phyloP scores from a whole-genome alignment of 2,797 vertebrate genomes.

The Fundulus diaphanus region DNA sequence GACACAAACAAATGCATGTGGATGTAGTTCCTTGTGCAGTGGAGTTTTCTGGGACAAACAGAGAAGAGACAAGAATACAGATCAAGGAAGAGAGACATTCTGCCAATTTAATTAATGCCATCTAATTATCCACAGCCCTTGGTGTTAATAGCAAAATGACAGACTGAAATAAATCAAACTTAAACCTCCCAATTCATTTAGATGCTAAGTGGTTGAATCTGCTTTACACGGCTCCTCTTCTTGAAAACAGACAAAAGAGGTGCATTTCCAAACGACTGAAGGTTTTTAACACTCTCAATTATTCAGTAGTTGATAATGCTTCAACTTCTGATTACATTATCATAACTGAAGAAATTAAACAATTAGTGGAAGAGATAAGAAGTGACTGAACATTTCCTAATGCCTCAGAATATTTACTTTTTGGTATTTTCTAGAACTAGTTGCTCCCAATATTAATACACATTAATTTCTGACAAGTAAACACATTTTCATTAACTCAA shows the following conservation, averaged over 20 bases:
- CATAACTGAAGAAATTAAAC: constrained; percentile 17
- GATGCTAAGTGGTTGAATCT: constrained; percentile 20
- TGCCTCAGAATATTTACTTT: neutral
- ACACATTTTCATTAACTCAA: constrained; percentile 1
- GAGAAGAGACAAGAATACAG: constrained; percentile 15
- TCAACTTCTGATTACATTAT: constrained; percentile 23
- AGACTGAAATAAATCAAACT: constrained; percentile 48
- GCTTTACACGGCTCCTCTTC: constrained; percentile 12
- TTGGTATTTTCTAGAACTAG: neutral
- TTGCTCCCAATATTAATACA: constrained; percentile 1
- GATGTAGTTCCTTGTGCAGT: constrained; percentile 97
- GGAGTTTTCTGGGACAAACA: constrained; percentile 87
- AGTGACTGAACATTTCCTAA: neutral
- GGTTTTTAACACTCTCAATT: constrained; percentile 14
- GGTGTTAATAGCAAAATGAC: constrained; percentile 58
- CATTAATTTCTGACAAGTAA: constrained; percentile 14
- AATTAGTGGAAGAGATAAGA: neutral
- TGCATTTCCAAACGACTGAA: constrained; percentile 26
- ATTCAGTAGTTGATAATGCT: neutral
- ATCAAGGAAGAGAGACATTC: constrained; percentile 20
- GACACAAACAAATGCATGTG: constrained; percentile 96
- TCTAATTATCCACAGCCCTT: constrained; percentile 44
- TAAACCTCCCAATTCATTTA: constrained; percentile 34
- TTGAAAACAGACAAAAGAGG: constrained; percentile 12
- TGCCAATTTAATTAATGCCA: constrained; percentile 20